Evolutionary conservation across 2,113 vertebrate genomes (phyloP).

Genomic region (Grammomys surdaster): DNA sequence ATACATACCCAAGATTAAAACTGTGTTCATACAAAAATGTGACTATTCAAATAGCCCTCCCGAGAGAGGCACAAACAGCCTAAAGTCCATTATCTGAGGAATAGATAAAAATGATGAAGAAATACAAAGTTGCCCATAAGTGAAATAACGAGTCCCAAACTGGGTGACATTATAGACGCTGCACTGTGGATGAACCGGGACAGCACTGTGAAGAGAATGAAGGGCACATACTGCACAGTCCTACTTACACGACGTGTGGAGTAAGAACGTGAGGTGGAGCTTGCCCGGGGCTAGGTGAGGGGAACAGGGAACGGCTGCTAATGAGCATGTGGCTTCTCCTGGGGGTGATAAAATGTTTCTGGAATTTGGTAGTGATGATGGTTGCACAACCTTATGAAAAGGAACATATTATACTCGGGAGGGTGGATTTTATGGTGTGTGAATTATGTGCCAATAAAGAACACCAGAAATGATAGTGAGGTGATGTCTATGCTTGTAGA

Average conservation of each 20-base stretch:
- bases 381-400: not conserved
- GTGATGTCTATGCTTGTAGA: not conserved
- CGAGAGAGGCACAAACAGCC: not conserved
- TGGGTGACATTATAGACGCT: not conserved
- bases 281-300: not conserved
- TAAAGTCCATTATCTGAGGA: not conserved
- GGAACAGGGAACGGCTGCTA: not conserved
- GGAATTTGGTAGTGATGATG: not conserved
- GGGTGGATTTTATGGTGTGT: constrained; percentile 45
- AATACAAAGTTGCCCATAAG: not conserved
- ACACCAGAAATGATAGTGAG: not conserved
- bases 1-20: constrained; percentile 16
- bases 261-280: not conserved
- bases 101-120: not conserved
- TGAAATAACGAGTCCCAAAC: constrained; percentile 18
- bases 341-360: constrained; percentile 4
- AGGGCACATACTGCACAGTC: not conserved
- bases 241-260: not conserved
- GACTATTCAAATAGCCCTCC: not conserved
- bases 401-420: not conserved
- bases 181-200: not conserved
- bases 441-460: constrained; percentile 39
- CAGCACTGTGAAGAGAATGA: constrained; percentile 20
- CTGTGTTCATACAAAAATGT: not conserved
- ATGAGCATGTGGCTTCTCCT: not conserved